phyloP scores from a whole-genome alignment of 2,113 vertebrate genomes.

The Eptatretus burgeri region DNA sequence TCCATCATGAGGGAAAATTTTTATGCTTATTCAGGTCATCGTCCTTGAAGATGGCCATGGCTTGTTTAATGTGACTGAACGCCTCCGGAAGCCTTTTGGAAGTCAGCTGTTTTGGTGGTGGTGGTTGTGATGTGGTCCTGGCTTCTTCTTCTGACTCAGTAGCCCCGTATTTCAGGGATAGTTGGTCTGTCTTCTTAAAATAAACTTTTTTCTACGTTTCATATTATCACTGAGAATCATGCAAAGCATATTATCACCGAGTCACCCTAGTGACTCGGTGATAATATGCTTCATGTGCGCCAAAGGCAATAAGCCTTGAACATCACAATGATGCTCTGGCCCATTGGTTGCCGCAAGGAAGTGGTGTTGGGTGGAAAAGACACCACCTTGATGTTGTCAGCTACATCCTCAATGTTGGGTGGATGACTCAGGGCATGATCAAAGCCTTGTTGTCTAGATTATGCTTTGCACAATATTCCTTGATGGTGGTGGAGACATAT shows the following conservation, averaged over 20 bases:
- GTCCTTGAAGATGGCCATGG: too few relatives aligned
- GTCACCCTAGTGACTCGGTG: too few relatives aligned
- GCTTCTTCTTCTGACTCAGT: too few relatives aligned
- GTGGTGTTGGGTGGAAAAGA: background rate
- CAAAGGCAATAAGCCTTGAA: background rate
- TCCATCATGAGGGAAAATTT: too few relatives aligned
- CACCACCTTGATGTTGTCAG: constrained; percentile 2
- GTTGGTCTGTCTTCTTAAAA: background rate
- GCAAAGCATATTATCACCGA: too few relatives aligned
- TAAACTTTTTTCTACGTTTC: too few relatives aligned
- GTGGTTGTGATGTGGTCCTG: too few relatives aligned
- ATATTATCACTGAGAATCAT: too few relatives aligned
- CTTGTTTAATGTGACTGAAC: too few relatives aligned
- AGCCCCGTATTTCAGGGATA: background rate
- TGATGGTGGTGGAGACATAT: background rate
- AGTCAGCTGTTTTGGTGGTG: too few relatives aligned
- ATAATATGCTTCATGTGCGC: background rate
- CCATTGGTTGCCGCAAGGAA: background rate
- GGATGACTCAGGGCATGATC: constrained; percentile 1
- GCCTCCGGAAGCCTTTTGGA: too few relatives aligned
- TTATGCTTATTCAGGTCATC: too few relatives aligned
- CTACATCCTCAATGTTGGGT: background rate
- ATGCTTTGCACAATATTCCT: background rate
- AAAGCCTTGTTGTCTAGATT: background rate
- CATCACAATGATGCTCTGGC: background rate